Conservation (phyloP, 2,888 invertebrate genomes). For the Atherix ibis region DNA sequence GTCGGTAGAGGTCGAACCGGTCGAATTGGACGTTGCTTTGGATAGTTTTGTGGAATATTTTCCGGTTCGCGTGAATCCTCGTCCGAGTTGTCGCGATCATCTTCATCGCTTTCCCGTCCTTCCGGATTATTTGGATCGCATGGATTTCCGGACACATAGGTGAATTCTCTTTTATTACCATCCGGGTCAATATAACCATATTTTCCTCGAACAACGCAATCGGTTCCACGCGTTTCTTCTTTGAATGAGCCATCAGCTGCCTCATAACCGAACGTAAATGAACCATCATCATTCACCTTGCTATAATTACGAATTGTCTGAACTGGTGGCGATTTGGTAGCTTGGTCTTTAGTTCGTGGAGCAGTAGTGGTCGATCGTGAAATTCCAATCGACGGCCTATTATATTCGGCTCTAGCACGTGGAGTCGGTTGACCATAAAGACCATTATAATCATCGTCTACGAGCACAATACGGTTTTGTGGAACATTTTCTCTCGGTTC, state of each 20-base stretch:
- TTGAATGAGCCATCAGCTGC: slow-evolving; percentile 76
- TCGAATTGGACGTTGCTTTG: slow-evolving; percentile 34
- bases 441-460: slow-evolving; percentile 34
- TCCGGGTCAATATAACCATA: slow-evolving; percentile 79
- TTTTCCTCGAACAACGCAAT: slow-evolving; percentile 74
- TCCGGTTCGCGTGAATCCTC: slow-evolving; percentile 44
- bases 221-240: slow-evolving; percentile 70
- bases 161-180: slow-evolving; percentile 72
- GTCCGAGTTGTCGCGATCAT: slow-evolving; percentile 32
- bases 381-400: slow-evolving; percentile 13
- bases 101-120: slow-evolving; percentile 42
- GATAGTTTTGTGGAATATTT: slow-evolving; percentile 46
- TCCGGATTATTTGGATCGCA: slow-evolving; percentile 72
- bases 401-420: slow-evolving; percentile 13
- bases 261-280: slow-evolving; percentile 49
- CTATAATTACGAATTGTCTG: slow-evolving; percentile 73
- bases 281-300: slow-evolving; percentile 48
- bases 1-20: slow-evolving; percentile 34
- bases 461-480: slow-evolving; percentile 26
- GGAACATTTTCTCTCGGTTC: slow-evolving; percentile 19
- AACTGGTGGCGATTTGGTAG: slow-evolving; percentile 52
- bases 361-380: slow-evolving; percentile 16
- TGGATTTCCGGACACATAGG: slow-evolving; percentile 72
- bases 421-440: slow-evolving; percentile 30
- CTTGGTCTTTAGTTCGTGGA: slow-evolving; percentile 39